Evolutionary conservation across 64 coral and sea anemone genomes (phyloP).

Genomic region (Montipora foliosa): DNA sequence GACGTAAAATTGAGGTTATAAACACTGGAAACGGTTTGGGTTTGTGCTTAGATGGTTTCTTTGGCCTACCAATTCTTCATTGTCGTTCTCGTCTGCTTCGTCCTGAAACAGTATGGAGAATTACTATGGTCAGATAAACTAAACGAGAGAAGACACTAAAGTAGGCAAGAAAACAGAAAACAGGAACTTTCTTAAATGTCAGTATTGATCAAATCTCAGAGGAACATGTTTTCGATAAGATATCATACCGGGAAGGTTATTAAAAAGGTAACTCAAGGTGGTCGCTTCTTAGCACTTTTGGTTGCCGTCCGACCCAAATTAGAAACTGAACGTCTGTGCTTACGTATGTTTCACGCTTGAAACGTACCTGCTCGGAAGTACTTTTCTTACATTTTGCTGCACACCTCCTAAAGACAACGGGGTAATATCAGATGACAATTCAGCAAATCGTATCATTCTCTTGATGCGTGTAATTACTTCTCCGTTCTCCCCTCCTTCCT

Average conservation of each 20-base stretch:
- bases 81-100: neutral
- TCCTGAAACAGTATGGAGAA: neutral
- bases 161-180: neutral
- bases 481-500: neutral
- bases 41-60: too few relatives aligned
- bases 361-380: neutral
- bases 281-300: too few relatives aligned
- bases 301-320: neutral
- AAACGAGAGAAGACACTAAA: neutral
- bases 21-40: neutral
- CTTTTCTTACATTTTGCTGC: conserved; percentile 16
- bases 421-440: neutral
- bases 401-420: neutral
- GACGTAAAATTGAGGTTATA: neutral
- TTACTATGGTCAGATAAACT: neutral
- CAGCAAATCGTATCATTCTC: too few relatives aligned
- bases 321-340: neutral
- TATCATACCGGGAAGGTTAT: too few relatives aligned
- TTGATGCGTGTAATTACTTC: too few relatives aligned
- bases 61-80: conserved; percentile 19
- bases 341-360: neutral
- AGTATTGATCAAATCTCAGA: too few relatives aligned
- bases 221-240: too few relatives aligned
- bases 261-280: too few relatives aligned
- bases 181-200: too few relatives aligned